Conservation (phyloP, 2,888 invertebrate species). For the Harmothoe impar region DNA sequence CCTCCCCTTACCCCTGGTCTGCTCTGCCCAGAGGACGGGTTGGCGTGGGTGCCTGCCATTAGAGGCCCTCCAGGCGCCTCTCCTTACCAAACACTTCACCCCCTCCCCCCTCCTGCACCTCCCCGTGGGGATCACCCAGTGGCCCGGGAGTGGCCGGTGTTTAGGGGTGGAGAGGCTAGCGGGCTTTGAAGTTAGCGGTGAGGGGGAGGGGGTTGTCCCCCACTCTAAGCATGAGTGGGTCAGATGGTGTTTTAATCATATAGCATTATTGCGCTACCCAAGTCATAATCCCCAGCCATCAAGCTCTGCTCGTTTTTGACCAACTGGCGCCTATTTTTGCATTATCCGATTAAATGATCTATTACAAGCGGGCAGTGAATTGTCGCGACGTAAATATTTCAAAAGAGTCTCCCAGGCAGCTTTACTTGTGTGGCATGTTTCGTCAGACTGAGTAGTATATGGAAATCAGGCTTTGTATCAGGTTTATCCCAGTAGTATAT, state of each 20-base stretch:
- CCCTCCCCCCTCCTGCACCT: background rate
- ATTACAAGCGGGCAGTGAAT: too few relatives aligned
- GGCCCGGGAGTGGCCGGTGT: background rate
- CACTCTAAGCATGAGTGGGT: background rate
- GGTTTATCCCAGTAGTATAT: too few relatives aligned
- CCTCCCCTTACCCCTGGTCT: background rate
- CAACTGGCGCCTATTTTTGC: too few relatives aligned
- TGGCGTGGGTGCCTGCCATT: slow-evolving; percentile 11
- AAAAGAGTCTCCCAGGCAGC: too few relatives aligned
- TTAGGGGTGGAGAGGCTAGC: background rate
- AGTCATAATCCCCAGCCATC: background rate
- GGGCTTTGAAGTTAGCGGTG: slow-evolving; percentile 3
- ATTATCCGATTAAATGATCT: too few relatives aligned
- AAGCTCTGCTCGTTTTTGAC: background rate
- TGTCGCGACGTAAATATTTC: too few relatives aligned
- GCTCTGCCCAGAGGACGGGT: background rate
- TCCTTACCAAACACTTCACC: slow-evolving; percentile 19
- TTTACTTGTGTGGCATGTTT: too few relatives aligned
- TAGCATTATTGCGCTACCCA: background rate
- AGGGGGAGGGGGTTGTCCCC: background rate
- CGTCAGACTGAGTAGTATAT: too few relatives aligned
- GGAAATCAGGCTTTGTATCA: too few relatives aligned
- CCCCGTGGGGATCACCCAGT: background rate
- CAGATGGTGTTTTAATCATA: slow-evolving; percentile 17
- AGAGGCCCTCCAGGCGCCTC: background rate